Evolutionary conservation across 2,797 vertebrate species (phyloP), one percentile per base, ranked within the genome.

Genomic region (Sebastes oblongus): DNA sequence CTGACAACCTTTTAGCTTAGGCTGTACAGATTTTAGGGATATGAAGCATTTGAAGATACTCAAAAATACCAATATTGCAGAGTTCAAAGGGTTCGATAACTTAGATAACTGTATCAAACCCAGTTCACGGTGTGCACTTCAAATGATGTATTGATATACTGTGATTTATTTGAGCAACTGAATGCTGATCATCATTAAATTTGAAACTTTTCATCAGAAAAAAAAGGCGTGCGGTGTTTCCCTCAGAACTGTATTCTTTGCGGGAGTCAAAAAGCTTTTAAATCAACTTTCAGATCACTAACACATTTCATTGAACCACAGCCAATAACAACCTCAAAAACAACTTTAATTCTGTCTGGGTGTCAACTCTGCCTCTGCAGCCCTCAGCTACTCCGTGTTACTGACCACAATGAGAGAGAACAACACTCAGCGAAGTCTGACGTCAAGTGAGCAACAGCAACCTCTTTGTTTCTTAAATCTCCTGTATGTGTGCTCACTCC

Each of bases 241-340:
- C 32, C 29, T 29, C 64, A 54, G 46, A 62, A 4, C 1, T 61
- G 56, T 20, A 54, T 39, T 54, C 27, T 55, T 59, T 16, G 39
- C 8, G 1, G 16, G 18, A 25, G 32, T 71, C 55, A 68, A 67
- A 72, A 73, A 20, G 6, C 9, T 68, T 70, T 71, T 13, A 5
- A 68, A 70, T 32, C 29, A 55, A 14, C 20, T 64, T 59, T 29
- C 4, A 42, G 24, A 73, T 66, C 30, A 22, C 11, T 8, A 22
- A 74, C 61, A 39, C 27, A 36, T 50, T 60, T 34, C 1, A 27
- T 34, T 72, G 58, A 66, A 72, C 30, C 14, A 4, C 2, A 3
- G 56, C 55, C 67, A 78, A 34, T n/a, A 62, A 60, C 13, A 72
- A 77, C 30, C 65, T 80, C 20, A 36, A 74, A 68, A 81, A 78